Conservation (phyloP, 2,113 vertebrate genomes). For the Dissostichus mawsoni region DNA sequence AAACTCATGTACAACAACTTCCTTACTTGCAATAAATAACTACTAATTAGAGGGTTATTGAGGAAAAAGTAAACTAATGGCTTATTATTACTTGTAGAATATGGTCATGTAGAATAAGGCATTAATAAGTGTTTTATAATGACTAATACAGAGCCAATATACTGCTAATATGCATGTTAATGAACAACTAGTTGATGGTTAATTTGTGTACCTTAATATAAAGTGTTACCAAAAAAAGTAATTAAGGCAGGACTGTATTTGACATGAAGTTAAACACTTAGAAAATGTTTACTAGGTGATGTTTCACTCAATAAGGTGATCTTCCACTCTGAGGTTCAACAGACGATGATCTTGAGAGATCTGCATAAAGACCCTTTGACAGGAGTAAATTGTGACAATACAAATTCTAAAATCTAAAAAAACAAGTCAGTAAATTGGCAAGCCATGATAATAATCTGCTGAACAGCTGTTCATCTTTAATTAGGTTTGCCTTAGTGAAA, state of each 20-base stretch:
- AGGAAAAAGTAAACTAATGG: no score
- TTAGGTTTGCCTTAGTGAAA: neutral
- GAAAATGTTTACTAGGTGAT: neutral
- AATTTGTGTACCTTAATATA: neutral
- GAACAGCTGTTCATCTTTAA: neutral
- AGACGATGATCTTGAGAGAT: neutral
- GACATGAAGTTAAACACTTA: neutral
- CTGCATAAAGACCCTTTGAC: constrained; percentile 5
- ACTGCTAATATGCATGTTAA: no score
- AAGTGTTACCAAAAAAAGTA: neutral
- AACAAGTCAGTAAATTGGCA: neutral
- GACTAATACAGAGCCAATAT: no score
- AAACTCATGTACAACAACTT: no score
- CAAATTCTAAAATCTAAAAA: neutral
- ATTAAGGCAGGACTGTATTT: neutral
- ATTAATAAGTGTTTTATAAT: no score
- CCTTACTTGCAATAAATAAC: no score
- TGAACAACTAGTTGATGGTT: no score
- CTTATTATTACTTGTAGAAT: no score
- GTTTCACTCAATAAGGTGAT: no score
- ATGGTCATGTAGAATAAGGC: no score
- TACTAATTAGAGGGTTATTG: no score
- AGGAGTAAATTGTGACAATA: neutral
- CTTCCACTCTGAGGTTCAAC: neutral
- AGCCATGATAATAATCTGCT: neutral